Base-by-base conservation (phyloP, 30 jellyfish, hydroid and myxozoan genomes). In the Turritopsis rubra region DNA sequence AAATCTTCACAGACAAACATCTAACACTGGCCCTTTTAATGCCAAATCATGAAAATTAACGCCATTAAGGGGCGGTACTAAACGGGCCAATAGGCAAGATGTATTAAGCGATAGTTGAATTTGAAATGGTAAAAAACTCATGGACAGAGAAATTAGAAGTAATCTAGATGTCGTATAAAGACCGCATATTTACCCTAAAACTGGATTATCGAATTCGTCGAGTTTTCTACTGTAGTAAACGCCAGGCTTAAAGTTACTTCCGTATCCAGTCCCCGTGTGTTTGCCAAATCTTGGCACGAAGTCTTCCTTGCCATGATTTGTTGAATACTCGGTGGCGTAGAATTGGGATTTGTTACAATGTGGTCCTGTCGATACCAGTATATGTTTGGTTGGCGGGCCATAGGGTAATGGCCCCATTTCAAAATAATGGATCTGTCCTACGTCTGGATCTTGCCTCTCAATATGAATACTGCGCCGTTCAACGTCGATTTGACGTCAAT, bases 181-280 rank as follows among this genome's bases (percentile, higher is more conserved):
- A n/a, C n/a, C n/a, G n/a, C n/a, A n/a, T 30, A 30, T 87, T 29
- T 65, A 88, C 96, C 96, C 96, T 82, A 88, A 53, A 18, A 27
- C 74, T 23, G 96, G 96, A 68, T 88, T 88, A 31, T 88, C 96
- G 1, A 88, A 27, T 23, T 88, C 96, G 77, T 88, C 96, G 18
- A 88, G 77, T 52, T 73, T 77, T 29, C 96, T 84, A 71, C 81
- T 88, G 89, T 88, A 88, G 71, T 83, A 88, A 22, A 88, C 79
- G 16, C 96, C 96, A 66, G 96, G 96, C 31, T 91, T 68, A 29
- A 88, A 88, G 70, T 88, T 88, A 53, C 96, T 88, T 73, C 83
- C 85, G 72, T 88, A 88, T 24, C 96, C 96, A 0, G 96, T 88
- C 80, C 96, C 96, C n/a, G n/a, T 71, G 75, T 83, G 91, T 21